These are phyloP conservation scores for Pangasius macronema DNA, from an alignment of 2,797 vertebrate genomes.

Conservation along the genomic window DNA sequence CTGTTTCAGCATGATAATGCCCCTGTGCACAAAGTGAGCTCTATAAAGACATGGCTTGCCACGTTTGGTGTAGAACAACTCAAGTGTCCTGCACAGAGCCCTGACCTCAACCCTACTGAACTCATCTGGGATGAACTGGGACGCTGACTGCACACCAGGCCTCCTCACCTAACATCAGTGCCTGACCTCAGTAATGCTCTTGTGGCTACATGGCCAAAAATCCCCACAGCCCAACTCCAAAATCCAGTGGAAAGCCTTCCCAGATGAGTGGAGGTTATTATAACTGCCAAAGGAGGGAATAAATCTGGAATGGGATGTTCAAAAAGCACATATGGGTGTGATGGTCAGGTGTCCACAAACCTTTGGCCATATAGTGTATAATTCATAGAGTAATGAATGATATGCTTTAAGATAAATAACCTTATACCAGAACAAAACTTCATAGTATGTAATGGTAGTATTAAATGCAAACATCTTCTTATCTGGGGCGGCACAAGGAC, in stretches of 20 bases:
- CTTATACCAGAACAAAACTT: no score
- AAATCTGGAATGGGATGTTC: no score
- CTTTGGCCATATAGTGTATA: background rate
- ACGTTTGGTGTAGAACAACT: background rate
- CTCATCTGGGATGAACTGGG: no score
- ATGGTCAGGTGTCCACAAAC: background rate
- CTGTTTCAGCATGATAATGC: background rate
- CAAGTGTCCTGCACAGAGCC: background rate
- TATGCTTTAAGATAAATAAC: no score
- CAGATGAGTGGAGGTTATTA: background rate
- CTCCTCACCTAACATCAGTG: background rate
- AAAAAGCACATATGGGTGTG: background rate
- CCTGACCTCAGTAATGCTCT: background rate
- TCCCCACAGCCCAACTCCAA: no score
- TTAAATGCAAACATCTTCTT: no score
- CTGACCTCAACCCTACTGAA: background rate
- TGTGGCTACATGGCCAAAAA: background rate
- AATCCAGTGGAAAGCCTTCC: background rate
- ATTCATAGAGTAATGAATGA: no score
- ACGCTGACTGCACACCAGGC: background rate
- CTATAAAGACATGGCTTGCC: background rate
- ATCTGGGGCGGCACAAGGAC: no score
- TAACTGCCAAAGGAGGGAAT: background rate
- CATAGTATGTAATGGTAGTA: no score
- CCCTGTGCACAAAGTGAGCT: background rate